Evolutionary conservation across 2,888 invertebrate genomes (phyloP), one percentile per base, ranked within the genome.

Genomic region (Ornithoptera priamus): DNA sequence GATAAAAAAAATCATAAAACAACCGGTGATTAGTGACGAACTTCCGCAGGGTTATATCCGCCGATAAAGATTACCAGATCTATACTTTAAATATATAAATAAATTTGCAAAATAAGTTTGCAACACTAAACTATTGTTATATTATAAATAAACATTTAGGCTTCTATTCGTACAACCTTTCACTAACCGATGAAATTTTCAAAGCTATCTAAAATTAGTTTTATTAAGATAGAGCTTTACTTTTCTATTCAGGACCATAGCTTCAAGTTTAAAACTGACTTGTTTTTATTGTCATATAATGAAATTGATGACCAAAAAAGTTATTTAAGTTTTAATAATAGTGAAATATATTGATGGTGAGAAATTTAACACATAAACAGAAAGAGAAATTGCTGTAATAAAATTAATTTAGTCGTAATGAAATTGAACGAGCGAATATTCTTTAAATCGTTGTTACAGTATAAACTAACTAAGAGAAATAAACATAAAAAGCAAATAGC

Each of bases 111-210:
- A 39, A 7, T 15, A 67, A 65, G 17, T 67, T 60, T n/a, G 67
- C 67, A 46, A 70, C 46, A 64, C 56, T 57, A 30, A 69, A 56
- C 63, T 67, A 64, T 70, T 67, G 57, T 62, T 24, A 57, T 20
- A 58, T 67, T 72, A 72, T 65, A 46, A 63, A 62, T 8, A 62
- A 62, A 69, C 39, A 39, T 39, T n/a, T 60, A 50, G 17, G 18
- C 50, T 50, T 50, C 10, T 30, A 30, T 30, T 30, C 5, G 30
- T 30, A 30, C 30, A 30, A 30, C 30, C 30, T 30, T 30, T 30
- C 5, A 30, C 30, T 30, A 30, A 30, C 30, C 30, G 0, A 30
- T 30, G 5, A 30, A 30, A 30, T 30, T 30, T 30, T 3, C 30
- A 30, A 30, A 30, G 30, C 30, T 30, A 39, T 10, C 39, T 10